Evolutionary conservation across 2,888 invertebrate genomes (phyloP).

Genomic region (Apantesis nais): DNA sequence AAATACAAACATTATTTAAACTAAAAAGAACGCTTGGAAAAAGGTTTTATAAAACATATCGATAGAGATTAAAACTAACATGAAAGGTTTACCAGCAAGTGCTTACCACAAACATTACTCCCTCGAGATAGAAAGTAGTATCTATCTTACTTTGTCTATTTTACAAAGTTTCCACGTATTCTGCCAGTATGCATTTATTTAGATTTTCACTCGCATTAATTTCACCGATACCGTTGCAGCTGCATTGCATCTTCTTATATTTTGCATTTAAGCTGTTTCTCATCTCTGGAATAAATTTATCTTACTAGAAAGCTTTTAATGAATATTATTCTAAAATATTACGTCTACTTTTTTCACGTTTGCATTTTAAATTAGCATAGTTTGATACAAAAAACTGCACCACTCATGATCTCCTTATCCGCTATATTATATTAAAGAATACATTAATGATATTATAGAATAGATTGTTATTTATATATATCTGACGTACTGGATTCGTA

Average conservation of each 20-base stretch:
- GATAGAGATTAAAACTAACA: constrained; percentile 46
- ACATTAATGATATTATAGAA: not conserved
- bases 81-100: constrained; percentile 35
- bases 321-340: not conserved
- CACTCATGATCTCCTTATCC: not conserved
- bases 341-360: not conserved
- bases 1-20: no score
- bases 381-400: not conserved
- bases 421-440: constrained; percentile 11
- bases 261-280: constrained; percentile 18
- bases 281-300: constrained; percentile 19
- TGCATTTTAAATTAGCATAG: not conserved
- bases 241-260: constrained; percentile 25
- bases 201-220: constrained; percentile 43
- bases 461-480: constrained; percentile 16
- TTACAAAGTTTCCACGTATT: constrained; percentile 41
- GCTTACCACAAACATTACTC: constrained; percentile 41
- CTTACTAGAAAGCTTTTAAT: not conserved
- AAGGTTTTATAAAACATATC: constrained; percentile 26
- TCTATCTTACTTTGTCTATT: constrained; percentile 40
- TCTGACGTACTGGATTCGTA: constrained; percentile 6
- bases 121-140: constrained; percentile 46
- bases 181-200: constrained; percentile 44
- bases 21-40: not conserved
- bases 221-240: constrained; percentile 36